Percentiles rank a stretch among this genome's conserved stretches.
These are phyloP conservation scores for Cottus gobio DNA, from an alignment of 2,113 vertebrate species.

Conservation along the genomic window DNA sequence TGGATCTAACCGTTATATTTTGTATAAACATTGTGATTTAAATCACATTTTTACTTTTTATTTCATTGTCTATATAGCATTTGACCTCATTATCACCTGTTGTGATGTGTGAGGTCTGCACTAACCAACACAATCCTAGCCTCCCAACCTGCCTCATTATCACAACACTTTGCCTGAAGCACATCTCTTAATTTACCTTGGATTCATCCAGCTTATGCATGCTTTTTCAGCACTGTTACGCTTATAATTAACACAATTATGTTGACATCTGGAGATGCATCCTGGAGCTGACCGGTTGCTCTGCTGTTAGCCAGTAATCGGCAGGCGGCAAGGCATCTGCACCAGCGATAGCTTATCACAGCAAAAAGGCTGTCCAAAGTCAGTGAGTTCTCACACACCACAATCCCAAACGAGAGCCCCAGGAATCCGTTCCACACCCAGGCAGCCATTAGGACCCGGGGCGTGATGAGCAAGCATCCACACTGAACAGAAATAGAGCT, in stretches of 20 bases:
- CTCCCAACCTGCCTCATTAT: slow-evolving; percentile 1
- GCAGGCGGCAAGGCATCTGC: slow-evolving; percentile 14
- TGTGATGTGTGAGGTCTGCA: slow-evolving; percentile 1
- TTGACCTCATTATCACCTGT: slow-evolving; percentile 15
- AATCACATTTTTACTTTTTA: neutral
- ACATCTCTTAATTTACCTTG: slow-evolving; percentile 6
- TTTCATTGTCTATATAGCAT: neutral
- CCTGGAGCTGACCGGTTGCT: neutral
- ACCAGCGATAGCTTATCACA: neutral
- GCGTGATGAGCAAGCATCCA: slow-evolving; percentile 50
- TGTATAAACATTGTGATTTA: neutral
- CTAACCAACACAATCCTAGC: neutral
- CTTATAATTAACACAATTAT: neutral
- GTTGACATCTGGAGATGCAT: neutral
- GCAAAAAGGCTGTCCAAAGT: neutral
- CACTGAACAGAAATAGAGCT: slow-evolving; percentile 75
- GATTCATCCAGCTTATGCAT: neutral
- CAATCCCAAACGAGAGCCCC: slow-evolving; percentile 31
- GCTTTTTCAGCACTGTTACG: neutral
- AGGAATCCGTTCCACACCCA: slow-evolving; percentile 33
- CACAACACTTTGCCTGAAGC: neutral
- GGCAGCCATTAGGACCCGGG: slow-evolving; percentile 39
- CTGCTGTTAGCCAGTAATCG: neutral
- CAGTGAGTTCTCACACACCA: slow-evolving; percentile 15
- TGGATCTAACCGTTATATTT: neutral